Evolutionary conservation across 2,113 vertebrate genomes (phyloP), one percentile per base, ranked within the genome.

Genomic region (Campylomormyrus numenius): DNA sequence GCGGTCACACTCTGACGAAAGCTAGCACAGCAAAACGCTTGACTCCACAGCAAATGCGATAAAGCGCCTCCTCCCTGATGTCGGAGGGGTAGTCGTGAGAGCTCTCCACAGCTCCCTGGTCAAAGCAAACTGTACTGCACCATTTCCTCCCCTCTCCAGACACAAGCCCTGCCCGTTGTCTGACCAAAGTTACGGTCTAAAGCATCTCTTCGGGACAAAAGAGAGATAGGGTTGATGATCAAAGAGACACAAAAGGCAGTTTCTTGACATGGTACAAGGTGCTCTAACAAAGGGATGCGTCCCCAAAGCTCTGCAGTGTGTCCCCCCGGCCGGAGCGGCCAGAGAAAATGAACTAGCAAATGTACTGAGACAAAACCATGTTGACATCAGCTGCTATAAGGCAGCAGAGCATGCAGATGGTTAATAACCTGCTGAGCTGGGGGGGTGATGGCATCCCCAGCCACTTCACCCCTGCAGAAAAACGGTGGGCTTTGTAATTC

Each of bases 391-490:
- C 87, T 88, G 87, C 50, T 42, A 42, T 39, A 42, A 24, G 35
- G 87, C 52, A 58, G 6, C 49, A 52, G 48, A 87, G 85, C 48
- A 52, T 53, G 49, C 48, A 87, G 85, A 53, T 53, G n/a, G n/a
- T 87, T 87, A 87, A 87, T 87, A 17, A 87, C 85, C 46, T 52
- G 85, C 85, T 87, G 85, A 53, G 85, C 9, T 9, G 49, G 13
- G 10, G 85, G 27, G 49, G 15, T 31, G 5, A 35, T 35, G 49
- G 53, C 35, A 58, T 45, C 19, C 56, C 39, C 21, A 62, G 35
- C 42, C 53, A 58, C 15, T 88, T 91, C 90, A 70, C 49, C 62
- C 91, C 66, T 90, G 90, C 91, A 90, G 84, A 80, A 92, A 91
- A 6, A 70, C 15, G 8, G 56, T 42, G 21, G 62, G 70, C 88